Conservation (phyloP, 2,888 invertebrate genomes). For the Scelioninae gen. 1 region DNA sequence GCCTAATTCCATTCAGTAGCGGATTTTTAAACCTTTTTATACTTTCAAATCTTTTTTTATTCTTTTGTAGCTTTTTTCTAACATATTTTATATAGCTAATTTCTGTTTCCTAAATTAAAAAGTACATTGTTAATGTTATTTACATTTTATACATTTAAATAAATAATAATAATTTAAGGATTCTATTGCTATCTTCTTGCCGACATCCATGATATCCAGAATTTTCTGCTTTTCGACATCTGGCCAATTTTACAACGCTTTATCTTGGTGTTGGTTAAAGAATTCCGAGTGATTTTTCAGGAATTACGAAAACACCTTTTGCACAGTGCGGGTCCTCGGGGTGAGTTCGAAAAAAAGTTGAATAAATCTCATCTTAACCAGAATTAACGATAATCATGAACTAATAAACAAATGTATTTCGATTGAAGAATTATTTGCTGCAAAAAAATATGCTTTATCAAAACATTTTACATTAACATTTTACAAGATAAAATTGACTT, state of each 20-base stretch:
- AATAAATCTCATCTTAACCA: background rate
- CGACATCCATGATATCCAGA: background rate
- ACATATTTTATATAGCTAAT: background rate
- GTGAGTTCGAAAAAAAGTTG: constrained; percentile 35
- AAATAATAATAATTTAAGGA: constrained; percentile 40
- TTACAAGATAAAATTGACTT: background rate
- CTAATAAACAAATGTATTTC: too few species aligned
- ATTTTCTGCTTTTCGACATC: constrained; percentile 30
- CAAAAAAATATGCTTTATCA: background rate
- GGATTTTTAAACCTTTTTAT: background rate
- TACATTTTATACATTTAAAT: background rate
- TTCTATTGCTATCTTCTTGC: background rate
- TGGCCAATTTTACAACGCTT: constrained; percentile 44
- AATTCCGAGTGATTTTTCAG: constrained; percentile 4
- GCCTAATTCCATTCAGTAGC: constrained; percentile 22
- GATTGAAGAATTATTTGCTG: background rate
- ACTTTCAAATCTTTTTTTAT: background rate
- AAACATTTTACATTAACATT: background rate
- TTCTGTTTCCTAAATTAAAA: too few species aligned
- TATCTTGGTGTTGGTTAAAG: constrained; percentile 26
- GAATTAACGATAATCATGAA: too few species aligned
- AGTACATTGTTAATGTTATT: background rate
- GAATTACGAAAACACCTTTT: constrained; percentile 12
- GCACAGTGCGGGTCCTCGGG: constrained; percentile 9
- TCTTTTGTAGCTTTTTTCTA: too few species aligned